These are phyloP conservation scores for Zaprionus lineosus DNA, from an alignment of 2,888 invertebrate species.

Conservation along the genomic window DNA sequence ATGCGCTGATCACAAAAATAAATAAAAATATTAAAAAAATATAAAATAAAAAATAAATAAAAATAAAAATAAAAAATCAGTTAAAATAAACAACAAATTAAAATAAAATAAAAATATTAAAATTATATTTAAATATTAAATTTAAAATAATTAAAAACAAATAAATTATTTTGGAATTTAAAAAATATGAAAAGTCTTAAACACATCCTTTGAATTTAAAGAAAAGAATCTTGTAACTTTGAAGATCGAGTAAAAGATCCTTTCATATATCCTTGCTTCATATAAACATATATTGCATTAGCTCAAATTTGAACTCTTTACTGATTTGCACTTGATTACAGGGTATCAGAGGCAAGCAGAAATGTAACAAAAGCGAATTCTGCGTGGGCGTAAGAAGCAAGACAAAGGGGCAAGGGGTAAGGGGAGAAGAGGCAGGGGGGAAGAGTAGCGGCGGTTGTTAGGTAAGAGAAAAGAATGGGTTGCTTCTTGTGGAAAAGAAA, in stretches of 20 bases:
- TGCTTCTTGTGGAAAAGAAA: conserved; percentile 32
- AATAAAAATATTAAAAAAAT: too few relatives aligned
- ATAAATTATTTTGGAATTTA: too few relatives aligned
- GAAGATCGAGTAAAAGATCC: too few relatives aligned
- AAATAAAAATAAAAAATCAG: background rate
- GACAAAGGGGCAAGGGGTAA: background rate
- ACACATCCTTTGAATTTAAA: too few relatives aligned
- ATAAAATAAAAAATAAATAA: conserved; percentile 7
- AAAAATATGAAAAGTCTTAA: too few relatives aligned
- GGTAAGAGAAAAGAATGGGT: conserved; percentile 53
- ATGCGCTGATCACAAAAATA: too few relatives aligned
- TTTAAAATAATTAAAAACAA: too few relatives aligned
- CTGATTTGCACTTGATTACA: conserved; percentile 3
- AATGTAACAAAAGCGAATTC: conserved; percentile 52
- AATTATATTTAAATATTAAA: too few relatives aligned
- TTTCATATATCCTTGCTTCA: background rate
- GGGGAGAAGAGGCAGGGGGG: background rate
- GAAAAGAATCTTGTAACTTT: too few relatives aligned
- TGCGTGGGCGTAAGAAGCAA: conserved; percentile 29
- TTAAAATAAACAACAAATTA: too few relatives aligned
- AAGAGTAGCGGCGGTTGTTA: conserved; percentile 25
- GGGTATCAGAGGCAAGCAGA: conserved; percentile 33
- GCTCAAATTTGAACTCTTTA: background rate
- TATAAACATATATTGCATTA: too few relatives aligned
- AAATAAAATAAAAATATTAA: too few relatives aligned